Base-by-base conservation (phyloP, 2,797 vertebrate species). In the Phyllotis vaccarum region DNA sequence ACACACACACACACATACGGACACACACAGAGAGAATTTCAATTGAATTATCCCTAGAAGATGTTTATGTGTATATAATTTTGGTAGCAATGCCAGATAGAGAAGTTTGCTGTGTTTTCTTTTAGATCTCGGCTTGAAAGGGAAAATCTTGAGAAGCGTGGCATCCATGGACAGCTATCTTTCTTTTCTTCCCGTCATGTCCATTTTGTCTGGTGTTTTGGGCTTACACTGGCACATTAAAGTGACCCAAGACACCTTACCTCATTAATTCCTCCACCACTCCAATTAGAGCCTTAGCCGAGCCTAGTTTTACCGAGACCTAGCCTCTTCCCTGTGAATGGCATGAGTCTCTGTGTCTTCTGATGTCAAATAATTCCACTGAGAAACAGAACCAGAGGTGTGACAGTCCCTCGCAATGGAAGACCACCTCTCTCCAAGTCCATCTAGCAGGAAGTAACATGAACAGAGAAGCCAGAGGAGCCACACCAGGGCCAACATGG, bases 81-180 rank as follows among this genome's bases (percentile, higher is more conserved):
- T 43, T n/a, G 89, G 60, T 5, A 79, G 10, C 49, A 12, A 58
- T 13, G 70, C 19, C 7, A 5, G 64, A 21, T 24, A 37, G 40
- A 13, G 16, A 93, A 78, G 16, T 56, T 86, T 62, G 43, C 58
- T 91, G 60, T n/a, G 56, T 90, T 89, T 95, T 37, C 82, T 96
- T 90, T 86, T 80, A 58, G 37, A 62, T 90, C n/a, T 95, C 74
- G 93, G 70, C 7, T 81, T 43, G 27, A 49, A 96, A 90, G 31
- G 60, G 17, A 17, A 27, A 27, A 14, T 49, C 31, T 34, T 66
- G 21, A 34, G 19, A 34, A 46, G 11, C n/a, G 11, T 68, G 56
- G 27, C 19, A 64, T 29, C 66, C 24, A 7, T 0, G 0, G 37
- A 83, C 64, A 80, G 75, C 21, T 80, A 24, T 94, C 9, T 68